Evolutionary conservation across 2,797 vertebrate genomes (phyloP).

Genomic region (Enoplosus armatus): DNA sequence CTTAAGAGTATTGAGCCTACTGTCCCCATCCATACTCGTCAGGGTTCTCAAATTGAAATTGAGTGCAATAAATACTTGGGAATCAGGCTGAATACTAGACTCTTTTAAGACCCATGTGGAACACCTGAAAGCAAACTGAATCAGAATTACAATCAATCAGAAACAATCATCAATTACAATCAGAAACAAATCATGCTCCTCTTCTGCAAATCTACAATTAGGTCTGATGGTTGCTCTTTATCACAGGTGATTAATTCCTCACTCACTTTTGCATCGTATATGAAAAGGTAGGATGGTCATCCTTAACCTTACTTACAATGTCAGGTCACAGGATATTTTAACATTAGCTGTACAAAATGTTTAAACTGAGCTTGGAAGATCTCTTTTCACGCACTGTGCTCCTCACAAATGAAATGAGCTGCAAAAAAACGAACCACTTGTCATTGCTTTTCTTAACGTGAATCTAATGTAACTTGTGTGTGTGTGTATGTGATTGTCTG

Average conservation of each 20-base stretch:
- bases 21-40: background rate
- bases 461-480: too few species aligned
- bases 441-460: too few species aligned
- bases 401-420: too few species aligned
- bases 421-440: too few species aligned
- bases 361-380: background rate
- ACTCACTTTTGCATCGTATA: background rate
- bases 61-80: background rate
- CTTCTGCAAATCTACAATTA: background rate
- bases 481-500: too few species aligned
- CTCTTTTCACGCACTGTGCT: background rate
- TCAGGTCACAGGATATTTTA: background rate
- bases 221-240: background rate
- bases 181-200: background rate
- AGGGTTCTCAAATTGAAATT: background rate
- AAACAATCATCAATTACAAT: too few species aligned
- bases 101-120: background rate
- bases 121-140: too few species aligned
- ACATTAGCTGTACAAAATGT: background rate
- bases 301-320: background rate
- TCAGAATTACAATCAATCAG: too few species aligned
- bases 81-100: background rate
- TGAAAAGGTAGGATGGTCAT: background rate
- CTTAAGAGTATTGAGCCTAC: background rate
- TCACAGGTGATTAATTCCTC: background rate